These are phyloP conservation scores for Anthonomus grandis DNA, from an alignment of 1,140 invertebrate genomes.

Conservation along the genomic window DNA sequence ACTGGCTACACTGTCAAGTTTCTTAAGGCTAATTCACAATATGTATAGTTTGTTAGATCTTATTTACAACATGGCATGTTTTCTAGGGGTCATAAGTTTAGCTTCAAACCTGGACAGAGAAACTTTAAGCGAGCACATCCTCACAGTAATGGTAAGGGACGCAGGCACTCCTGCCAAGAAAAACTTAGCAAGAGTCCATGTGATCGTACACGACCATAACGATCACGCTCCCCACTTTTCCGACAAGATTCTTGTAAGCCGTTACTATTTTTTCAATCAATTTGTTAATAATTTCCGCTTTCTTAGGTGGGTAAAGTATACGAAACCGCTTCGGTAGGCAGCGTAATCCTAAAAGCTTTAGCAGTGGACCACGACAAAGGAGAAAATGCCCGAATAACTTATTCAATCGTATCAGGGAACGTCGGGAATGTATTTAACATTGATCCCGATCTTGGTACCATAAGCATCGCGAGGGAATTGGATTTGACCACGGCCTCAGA, in stretches of 20 bases:
- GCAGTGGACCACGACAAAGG: conserved; percentile 81
- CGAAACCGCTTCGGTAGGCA: conserved; percentile 71
- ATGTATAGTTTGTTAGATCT: too few relatives aligned
- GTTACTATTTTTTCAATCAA: too few relatives aligned
- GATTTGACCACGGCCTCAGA: conserved; percentile 68
- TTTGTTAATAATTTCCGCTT: background rate
- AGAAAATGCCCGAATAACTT: conserved; percentile 74
- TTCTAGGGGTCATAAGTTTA: conserved; percentile 63
- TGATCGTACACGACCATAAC: conserved; percentile 84
- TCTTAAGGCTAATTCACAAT: too few relatives aligned
- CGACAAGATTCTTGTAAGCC: conserved; percentile 57
- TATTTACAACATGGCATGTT: background rate
- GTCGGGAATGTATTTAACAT: conserved; percentile 80
- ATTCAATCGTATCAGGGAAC: conserved; percentile 81
- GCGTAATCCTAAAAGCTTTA: conserved; percentile 67
- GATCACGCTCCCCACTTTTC: conserved; percentile 85
- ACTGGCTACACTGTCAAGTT: too few relatives aligned
- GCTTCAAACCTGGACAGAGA: conserved; percentile 75
- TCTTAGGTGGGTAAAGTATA: conserved; percentile 64
- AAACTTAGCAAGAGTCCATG: conserved; percentile 77
- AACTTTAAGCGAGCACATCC: conserved; percentile 73
- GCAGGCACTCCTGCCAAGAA: conserved; percentile 80
- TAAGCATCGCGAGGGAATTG: conserved; percentile 70
- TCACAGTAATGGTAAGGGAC: conserved; percentile 89
- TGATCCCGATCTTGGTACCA: conserved; percentile 71